Percentiles rank a stretch among this genome's conserved stretches.
Evolutionary conservation across 2,797 vertebrate species (phyloP).

Genomic region (Labeo calbasu): DNA sequence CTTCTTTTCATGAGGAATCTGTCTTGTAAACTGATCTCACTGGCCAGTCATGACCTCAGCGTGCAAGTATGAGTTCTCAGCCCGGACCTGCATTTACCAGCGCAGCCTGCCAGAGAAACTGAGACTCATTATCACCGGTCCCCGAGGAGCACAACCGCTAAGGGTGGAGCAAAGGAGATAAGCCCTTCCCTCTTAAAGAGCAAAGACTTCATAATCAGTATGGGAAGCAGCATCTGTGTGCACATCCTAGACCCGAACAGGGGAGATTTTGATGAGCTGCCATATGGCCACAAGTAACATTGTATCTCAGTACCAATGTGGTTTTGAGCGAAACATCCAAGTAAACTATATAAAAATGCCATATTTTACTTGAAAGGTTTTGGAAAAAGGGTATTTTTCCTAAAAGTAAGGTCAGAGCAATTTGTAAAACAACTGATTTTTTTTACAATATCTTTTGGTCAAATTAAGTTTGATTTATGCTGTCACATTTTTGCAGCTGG

Average conservation of each 20-base stretch:
- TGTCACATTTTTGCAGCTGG: background rate
- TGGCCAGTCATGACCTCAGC: conserved; percentile 78
- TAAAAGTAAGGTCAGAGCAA: background rate
- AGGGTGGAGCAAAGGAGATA: conserved; percentile 51
- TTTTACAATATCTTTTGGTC: background rate
- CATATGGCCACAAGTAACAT: background rate
- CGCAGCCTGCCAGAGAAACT: conserved; percentile 67
- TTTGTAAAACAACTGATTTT: background rate
- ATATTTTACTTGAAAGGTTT: background rate
- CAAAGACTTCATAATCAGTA: conserved; percentile 25
- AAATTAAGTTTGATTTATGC: background rate
- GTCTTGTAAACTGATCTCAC: conserved; percentile 75
- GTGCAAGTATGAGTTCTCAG: conserved; percentile 72
- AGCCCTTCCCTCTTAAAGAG: conserved; percentile 36
- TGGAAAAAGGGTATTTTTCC: background rate
- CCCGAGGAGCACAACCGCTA: conserved; percentile 48
- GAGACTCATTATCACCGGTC: conserved; percentile 68
- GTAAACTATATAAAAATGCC: background rate
- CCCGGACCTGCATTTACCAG: conserved; percentile 69
- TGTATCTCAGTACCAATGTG: background rate
- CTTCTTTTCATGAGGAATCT: conserved; percentile 68
- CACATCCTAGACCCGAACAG: background rate
- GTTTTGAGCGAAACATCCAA: background rate
- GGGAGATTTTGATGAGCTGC: background rate
- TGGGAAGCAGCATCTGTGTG: background rate